Conservation (phyloP, 2,888 invertebrate species). For the Cotesia congregata region DNA sequence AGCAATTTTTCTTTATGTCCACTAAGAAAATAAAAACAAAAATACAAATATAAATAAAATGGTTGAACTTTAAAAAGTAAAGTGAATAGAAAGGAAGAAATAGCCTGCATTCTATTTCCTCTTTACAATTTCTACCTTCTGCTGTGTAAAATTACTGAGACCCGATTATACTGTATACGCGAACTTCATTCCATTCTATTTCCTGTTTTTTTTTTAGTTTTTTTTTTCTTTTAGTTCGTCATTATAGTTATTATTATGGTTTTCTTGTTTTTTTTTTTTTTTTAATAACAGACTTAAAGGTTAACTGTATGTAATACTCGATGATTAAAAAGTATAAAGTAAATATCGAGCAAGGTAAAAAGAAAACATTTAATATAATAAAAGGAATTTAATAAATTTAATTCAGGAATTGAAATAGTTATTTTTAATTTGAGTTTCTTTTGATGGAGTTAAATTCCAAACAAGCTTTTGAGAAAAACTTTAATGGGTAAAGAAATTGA, state of each 20-base stretch:
- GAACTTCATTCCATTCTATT: slow-evolving; percentile 17
- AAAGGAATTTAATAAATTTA: background rate
- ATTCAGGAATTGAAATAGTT: background rate
- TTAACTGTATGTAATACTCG: background rate
- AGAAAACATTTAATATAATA: background rate
- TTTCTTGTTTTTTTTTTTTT: background rate
- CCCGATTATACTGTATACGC: slow-evolving; percentile 8
- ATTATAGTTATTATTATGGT: background rate
- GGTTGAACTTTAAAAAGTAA: background rate
- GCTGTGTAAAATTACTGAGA: slow-evolving; percentile 12
- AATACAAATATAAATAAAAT: background rate
- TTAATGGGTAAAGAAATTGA: too few relatives aligned
- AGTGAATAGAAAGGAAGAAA: background rate
- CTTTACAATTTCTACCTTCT: slow-evolving; percentile 10
- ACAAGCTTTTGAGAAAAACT: too few relatives aligned
- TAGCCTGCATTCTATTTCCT: slow-evolving; percentile 14
- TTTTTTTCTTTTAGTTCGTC: background rate
- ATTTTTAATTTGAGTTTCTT: background rate
- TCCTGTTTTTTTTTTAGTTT: slow-evolving; percentile 5
- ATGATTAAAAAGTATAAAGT: background rate
- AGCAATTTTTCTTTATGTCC: background rate
- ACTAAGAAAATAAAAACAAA: background rate
- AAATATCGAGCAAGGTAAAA: background rate
- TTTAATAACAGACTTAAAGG: background rate
- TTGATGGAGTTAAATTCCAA: too few relatives aligned